Conservation (phyloP, 2,113 vertebrate genomes). For the Tichodroma muraria region DNA sequence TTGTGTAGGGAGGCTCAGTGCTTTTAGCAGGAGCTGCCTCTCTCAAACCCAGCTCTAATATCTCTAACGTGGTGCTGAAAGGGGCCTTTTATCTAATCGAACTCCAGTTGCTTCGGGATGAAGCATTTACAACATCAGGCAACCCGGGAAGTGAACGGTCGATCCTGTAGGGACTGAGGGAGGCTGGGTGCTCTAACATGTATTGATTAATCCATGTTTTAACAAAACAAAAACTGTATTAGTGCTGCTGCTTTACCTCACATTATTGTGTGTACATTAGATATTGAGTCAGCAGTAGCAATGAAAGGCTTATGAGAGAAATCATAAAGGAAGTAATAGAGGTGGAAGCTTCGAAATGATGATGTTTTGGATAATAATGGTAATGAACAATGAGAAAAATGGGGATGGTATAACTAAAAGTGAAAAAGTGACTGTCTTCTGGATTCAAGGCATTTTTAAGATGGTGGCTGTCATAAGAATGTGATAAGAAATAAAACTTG, state of each 20-base stretch:
- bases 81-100: conserved; percentile 14
- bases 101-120: background rate
- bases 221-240: background rate
- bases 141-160: background rate
- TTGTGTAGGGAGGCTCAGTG: background rate
- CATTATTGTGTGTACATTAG: background rate
- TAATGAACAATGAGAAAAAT: background rate
- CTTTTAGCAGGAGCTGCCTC: background rate
- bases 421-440: background rate
- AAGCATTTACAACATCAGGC: background rate
- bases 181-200: background rate
- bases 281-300: background rate
- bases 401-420: background rate
- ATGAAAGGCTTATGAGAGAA: background rate
- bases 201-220: background rate
- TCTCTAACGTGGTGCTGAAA: background rate
- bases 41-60: background rate
- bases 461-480: background rate
- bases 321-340: background rate
- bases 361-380: background rate
- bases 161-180: background rate
- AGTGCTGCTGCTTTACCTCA: background rate
- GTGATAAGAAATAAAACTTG: background rate
- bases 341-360: background rate
- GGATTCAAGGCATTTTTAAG: background rate